Evolutionary conservation across 2,888 invertebrate species (phyloP), one percentile per base, ranked within the genome.

Genomic region (Siphonodentalium dalli): DNA sequence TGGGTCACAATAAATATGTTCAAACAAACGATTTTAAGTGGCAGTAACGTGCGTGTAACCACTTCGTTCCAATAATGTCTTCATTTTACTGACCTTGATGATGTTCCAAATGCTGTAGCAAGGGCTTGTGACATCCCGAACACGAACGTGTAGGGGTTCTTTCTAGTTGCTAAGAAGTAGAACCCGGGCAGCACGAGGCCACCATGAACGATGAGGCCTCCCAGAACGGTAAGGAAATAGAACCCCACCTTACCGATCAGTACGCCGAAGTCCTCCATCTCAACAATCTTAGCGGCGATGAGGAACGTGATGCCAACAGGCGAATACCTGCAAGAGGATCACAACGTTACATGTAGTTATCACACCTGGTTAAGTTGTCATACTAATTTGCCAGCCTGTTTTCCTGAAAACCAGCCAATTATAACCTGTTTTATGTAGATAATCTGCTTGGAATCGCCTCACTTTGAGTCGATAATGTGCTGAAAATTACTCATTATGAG

Each of bases 21-120:
- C n/a, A n/a, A n/a, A n/a, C n/a, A n/a, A n/a, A n/a, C n/a, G n/a
- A n/a, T n/a, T n/a, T n/a, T n/a, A n/a, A n/a, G n/a, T n/a, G n/a
- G n/a, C n/a, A n/a, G n/a, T n/a, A n/a, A n/a, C n/a, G n/a, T n/a
- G n/a, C n/a, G n/a, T n/a, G n/a, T n/a, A n/a, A n/a, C n/a, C n/a
- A n/a, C n/a, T n/a, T n/a, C n/a, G n/a, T n/a, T n/a, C n/a, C n/a
- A n/a, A n/a, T n/a, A n/a, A n/a, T n/a, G n/a, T n/a, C n/a, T n/a
- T n/a, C n/a, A n/a, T n/a, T n/a, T n/a, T n/a, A n/a, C 96, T 91
- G 37, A 83, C 83, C 91, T 91, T 31, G 95, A 96, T 26, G 95
- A 93, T 26, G 97, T 97, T 68, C 95, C 96, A 79, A 97, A 97
- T 38, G 96, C 96, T 1, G 96, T 97, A 3, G 93, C 91, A 83